phyloP scores from a whole-genome alignment of 2,797 vertebrate genomes.

The Kryptopterus vitreolus region DNA sequence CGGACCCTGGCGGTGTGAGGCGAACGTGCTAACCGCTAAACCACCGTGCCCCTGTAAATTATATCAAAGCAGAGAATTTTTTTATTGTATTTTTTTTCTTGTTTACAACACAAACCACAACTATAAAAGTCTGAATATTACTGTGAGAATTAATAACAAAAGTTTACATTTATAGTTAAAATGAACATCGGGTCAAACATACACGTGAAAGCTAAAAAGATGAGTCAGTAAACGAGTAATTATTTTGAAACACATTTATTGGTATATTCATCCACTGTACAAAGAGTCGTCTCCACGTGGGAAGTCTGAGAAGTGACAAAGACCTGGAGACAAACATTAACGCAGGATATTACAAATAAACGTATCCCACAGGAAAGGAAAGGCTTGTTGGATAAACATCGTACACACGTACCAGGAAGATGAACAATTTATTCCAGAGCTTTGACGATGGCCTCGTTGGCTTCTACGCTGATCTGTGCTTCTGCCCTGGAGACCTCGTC shows the following conservation, averaged over 20 bases:
- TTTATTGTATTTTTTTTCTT: too few species aligned
- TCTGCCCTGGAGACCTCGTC: constrained; percentile 84
- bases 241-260: constrained; percentile 83
- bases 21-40: too few species aligned
- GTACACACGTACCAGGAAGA: constrained; percentile 33
- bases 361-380: background rate
- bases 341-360: background rate
- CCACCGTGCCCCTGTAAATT: too few species aligned
- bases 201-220: background rate
- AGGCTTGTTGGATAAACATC: too few species aligned
- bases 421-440: constrained; percentile 81
- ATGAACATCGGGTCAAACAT: background rate
- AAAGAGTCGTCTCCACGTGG: constrained; percentile 69
- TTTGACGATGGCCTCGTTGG: constrained; percentile 92
- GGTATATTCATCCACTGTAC: constrained; percentile 78
- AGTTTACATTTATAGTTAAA: background rate
- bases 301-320: constrained; percentile 61
- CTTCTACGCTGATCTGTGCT: constrained; percentile 87
- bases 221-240: background rate
- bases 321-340: constrained; percentile 47
- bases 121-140: background rate
- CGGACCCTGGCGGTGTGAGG: too few species aligned
- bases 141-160: background rate
- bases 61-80: too few species aligned
- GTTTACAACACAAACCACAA: background rate